These are phyloP conservation scores for Zoanthus gigantus DNA, from an alignment of 92 coral and sea anemone genomes.

Conservation along the genomic window DNA sequence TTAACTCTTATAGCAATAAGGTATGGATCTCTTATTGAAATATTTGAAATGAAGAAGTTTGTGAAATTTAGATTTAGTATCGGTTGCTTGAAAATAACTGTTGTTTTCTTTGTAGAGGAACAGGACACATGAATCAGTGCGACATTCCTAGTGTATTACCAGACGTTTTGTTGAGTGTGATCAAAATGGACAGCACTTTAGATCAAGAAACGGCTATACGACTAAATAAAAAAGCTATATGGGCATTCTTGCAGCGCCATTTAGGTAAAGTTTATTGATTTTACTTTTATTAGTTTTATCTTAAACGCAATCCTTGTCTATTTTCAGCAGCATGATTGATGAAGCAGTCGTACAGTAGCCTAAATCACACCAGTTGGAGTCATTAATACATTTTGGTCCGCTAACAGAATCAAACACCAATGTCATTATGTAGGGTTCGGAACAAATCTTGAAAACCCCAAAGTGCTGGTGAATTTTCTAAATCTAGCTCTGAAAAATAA, in stretches of 20 bases:
- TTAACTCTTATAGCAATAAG: constrained; percentile 84
- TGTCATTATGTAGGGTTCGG: too few relatives aligned
- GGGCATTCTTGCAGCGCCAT: constrained; percentile 80
- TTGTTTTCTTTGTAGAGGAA: constrained; percentile 43
- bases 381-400: too few relatives aligned
- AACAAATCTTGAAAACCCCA: too few relatives aligned
- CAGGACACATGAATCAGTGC: constrained; percentile 83
- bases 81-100: neutral
- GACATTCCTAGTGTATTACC: constrained; percentile 82
- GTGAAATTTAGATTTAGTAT: neutral
- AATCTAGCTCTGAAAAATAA: too few relatives aligned
- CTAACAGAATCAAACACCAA: too few relatives aligned
- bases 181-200: constrained; percentile 60
- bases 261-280: constrained; percentile 56
- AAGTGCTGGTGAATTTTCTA: too few relatives aligned
- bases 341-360: neutral
- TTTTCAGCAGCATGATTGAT: neutral
- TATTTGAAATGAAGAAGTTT: neutral
- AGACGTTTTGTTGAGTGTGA: constrained; percentile 59
- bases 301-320: neutral
- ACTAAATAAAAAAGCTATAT: constrained; percentile 76
- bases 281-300: neutral
- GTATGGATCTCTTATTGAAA: constrained; percentile 50
- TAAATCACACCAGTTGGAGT: too few relatives aligned
- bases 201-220: constrained; percentile 60